phyloP scores from a whole-genome alignment of 2,888 invertebrate genomes.

The Drosophila seclusa region DNA sequence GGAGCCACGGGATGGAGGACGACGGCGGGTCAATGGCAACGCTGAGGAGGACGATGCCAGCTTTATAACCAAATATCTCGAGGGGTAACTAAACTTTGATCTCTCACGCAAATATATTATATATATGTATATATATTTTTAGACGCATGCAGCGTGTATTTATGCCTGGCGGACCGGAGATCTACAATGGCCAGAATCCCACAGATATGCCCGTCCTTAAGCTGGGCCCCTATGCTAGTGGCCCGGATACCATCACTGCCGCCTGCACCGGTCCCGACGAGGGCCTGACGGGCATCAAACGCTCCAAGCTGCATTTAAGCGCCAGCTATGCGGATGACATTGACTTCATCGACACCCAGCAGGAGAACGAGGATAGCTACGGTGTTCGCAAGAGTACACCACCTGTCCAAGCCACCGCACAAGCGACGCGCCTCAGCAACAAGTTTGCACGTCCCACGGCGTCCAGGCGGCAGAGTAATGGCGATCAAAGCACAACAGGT shows the following conservation, averaged over 20 bases:
- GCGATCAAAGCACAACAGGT: constrained; percentile 49
- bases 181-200: constrained; percentile 90
- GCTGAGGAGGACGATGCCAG: constrained; percentile 87
- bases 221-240: constrained; percentile 86
- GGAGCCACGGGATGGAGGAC: constrained; percentile 86
- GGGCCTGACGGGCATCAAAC: constrained; percentile 91
- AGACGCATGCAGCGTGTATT: constrained; percentile 84
- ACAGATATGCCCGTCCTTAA: constrained; percentile 89
- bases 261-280: constrained; percentile 93
- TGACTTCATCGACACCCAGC: constrained; percentile 89
- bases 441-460: constrained; percentile 77
- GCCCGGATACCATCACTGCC: constrained; percentile 87
- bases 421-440: constrained; percentile 67
- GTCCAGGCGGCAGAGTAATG: constrained; percentile 61
- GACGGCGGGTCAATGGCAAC: constrained; percentile 78
- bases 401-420: constrained; percentile 37
- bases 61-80: constrained; percentile 89
- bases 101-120: neutral
- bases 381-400: constrained; percentile 83
- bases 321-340: constrained; percentile 88
- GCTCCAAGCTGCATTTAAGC: constrained; percentile 88
- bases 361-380: constrained; percentile 83
- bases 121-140: neutral
- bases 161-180: constrained; percentile 80
- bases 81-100: constrained; percentile 86